Base-by-base conservation (phyloP, 1,140 invertebrate genomes). In the Zaprionus inermis region DNA sequence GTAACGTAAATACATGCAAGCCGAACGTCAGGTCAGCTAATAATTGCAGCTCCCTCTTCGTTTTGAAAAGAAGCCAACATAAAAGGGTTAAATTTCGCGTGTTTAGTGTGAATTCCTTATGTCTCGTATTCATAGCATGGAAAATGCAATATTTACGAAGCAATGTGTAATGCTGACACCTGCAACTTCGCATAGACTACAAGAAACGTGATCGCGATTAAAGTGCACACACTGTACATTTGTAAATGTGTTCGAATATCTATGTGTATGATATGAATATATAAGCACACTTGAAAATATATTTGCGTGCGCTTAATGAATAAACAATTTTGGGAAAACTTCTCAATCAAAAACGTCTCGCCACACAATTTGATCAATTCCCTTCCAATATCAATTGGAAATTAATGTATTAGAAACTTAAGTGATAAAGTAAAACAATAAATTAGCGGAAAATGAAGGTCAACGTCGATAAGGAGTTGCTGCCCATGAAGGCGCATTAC, bases 401-500 rank as follows among this genome's bases (percentile, higher is more conserved):
- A 67, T 52, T 36, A 18, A 34, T 24, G 54, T 32, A 56, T 56
- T n/a, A 16, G n/a, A 7, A 44, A 56, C 10, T 20, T 12, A 16
- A 44, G 49, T 16, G 49, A 61, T 9, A 28, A 36, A 54, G n/a
- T 3, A 28, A 14, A 69, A 1, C 32, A 46, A 61, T 9, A 78
- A 65, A 52, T 22, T 46, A 49, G 16, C 11, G 20, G 9, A 79
- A 54, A 67, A 92, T 92, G 92, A 86, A 79, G 79, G 34, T 79
- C 41, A 93, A 93, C 72, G 91, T 97, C 32, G 95, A 98, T 90
- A 95, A 94, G 86, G 94, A 96, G 41, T 92, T 98, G 41, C 83
- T 97, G 79, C 97, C 97, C 44, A 95, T 98, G 86, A 98, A 98
- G 91, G 95, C 95, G 2, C 97, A 97, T 93, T 98, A 96, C 92